These are phyloP conservation scores for Sorex maritimensis DNA, from an alignment of 2,797 vertebrate species.

Conservation along the genomic window DNA sequence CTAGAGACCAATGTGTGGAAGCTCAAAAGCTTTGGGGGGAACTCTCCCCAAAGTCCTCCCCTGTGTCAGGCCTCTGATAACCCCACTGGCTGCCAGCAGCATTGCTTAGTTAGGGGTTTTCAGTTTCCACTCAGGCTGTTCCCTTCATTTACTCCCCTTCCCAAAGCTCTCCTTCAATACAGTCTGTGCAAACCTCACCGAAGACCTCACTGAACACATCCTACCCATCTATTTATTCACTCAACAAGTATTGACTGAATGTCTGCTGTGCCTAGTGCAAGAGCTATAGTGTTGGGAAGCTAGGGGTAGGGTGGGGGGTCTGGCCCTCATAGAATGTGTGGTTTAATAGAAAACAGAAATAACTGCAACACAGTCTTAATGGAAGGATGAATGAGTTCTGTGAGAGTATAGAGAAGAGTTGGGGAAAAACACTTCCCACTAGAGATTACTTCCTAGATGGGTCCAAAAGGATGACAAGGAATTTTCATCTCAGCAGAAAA, in stretches of 20 bases:
- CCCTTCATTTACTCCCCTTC: neutral
- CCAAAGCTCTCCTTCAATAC: neutral
- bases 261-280: constrained; percentile 15
- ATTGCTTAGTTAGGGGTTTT: constrained; percentile 45
- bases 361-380: neutral
- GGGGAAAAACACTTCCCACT: neutral
- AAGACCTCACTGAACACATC: constrained; percentile 53
- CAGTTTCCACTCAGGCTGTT: neutral
- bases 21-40: too few species aligned
- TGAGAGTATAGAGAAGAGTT: neutral
- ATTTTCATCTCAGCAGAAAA: constrained; percentile 38
- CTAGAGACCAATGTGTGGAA: too few species aligned
- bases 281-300: too few species aligned
- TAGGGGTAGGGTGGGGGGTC: too few species aligned
- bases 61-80: neutral
- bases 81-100: constrained; percentile 17
- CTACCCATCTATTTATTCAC: neutral
- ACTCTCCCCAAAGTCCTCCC: neutral
- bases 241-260: constrained; percentile 7
- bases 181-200: constrained; percentile 51
- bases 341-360: neutral
- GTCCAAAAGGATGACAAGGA: constrained; percentile 56
- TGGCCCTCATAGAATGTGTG: too few species aligned
- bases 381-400: neutral
- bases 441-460: neutral